Percentiles rank a stretch among this genome's conserved stretches.
Conservation (phyloP, 2,113 vertebrate species). For the Emydocephalus ijimae region DNA sequence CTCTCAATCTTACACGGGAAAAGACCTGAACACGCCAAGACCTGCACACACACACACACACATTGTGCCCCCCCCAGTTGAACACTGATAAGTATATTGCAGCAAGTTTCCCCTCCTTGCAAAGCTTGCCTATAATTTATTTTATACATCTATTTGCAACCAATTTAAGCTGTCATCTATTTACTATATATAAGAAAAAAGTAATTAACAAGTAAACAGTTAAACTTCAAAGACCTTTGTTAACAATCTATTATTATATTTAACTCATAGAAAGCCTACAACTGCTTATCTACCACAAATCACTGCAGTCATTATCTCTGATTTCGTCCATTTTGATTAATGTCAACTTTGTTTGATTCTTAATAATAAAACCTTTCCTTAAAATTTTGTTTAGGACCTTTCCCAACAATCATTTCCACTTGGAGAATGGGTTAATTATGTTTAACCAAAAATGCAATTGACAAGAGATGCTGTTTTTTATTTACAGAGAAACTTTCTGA, state of each 20-base stretch:
- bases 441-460: too few relatives aligned
- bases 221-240: not conserved
- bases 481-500: not conserved
- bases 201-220: not conserved
- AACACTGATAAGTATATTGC: not conserved
- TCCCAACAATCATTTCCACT: not conserved
- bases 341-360: not conserved
- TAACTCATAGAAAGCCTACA: not conserved
- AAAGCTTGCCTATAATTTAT: not conserved
- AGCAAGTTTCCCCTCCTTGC: not conserved
- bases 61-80: not conserved
- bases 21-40: too few relatives aligned
- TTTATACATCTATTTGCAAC: not conserved
- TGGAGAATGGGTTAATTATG: not conserved
- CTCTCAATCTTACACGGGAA: too few relatives aligned
- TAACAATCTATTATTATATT: not conserved
- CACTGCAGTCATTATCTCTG: not conserved
- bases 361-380: not conserved
- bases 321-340: not conserved
- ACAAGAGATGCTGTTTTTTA: not conserved
- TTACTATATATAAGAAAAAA: not conserved
- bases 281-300: not conserved
- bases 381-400: not conserved
- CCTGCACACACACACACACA: too few relatives aligned
- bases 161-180: not conserved